phyloP scores from a whole-genome alignment of 2,113 vertebrate species.

The Poeciliopsis turrubarensis region DNA sequence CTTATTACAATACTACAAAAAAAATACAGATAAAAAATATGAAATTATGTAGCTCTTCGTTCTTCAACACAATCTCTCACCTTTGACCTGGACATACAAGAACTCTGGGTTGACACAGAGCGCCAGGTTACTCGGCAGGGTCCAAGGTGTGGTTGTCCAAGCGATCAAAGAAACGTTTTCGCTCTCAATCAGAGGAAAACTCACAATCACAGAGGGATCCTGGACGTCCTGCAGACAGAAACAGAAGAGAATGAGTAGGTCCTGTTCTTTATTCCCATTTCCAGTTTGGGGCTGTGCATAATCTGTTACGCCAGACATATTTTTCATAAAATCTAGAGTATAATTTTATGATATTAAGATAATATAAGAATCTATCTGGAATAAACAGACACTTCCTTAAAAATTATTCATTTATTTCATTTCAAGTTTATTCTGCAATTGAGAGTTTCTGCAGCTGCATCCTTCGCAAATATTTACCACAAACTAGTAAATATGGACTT shows the following conservation, averaged over 20 bases:
- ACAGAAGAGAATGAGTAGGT: background rate
- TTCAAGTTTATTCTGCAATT: background rate
- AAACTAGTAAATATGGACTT: too few species aligned
- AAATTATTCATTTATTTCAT: too few species aligned
- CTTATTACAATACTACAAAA: background rate
- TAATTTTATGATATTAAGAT: background rate
- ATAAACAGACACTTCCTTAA: too few species aligned
- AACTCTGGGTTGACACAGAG: slow-evolving; percentile 93
- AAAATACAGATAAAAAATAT: too few species aligned
- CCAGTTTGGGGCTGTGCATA: background rate
- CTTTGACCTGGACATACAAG: slow-evolving; percentile 90
- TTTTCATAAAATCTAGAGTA: background rate
- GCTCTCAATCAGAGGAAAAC: slow-evolving; percentile 90
- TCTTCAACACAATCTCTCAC: slow-evolving; percentile 67
- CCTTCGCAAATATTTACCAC: too few species aligned
- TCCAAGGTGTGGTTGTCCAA: slow-evolving; percentile 99
- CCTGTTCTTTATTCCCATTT: background rate
- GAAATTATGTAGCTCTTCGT: too few species aligned
- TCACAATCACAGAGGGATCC: slow-evolving; percentile 93
- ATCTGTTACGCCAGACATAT: too few species aligned
- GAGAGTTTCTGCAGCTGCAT: background rate
- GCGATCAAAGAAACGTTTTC: slow-evolving; percentile 86
- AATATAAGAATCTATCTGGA: background rate
- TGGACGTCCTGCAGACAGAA: slow-evolving; percentile 88
- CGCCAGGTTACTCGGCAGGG: slow-evolving; percentile 94